Base-by-base conservation (phyloP, 2,113 vertebrate genomes). In the Oncorhynchus nerka region DNA sequence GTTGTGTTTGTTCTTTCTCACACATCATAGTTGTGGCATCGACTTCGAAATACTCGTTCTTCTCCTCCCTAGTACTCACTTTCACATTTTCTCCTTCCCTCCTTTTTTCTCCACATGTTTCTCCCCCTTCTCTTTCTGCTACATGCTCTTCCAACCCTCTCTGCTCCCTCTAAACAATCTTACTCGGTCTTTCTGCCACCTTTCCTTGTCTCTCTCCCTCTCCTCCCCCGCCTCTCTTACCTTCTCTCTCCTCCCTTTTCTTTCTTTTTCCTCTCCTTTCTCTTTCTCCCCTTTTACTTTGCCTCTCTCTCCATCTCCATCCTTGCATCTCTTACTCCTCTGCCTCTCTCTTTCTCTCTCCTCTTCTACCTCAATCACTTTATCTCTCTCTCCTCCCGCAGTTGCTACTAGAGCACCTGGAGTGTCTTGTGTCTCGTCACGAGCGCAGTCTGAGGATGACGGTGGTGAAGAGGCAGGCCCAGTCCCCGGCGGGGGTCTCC, bases 371-470 rank as follows among this genome's bases (percentile, higher is more conserved):
- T 13, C 24, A 32, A 16, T 20, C 2, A 34, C 32, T 34, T 34
- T 34, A 34, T 34, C 32, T 5, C 32, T 15, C 22, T 39, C 1
- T 65, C 55, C 28, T 66, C 55, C 19, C 68, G 16, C 32, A 98
- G 96, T 86, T 98, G 84, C 87, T 97, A 78, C 87, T 97, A 81
- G 97, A 97, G 86, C 96, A 97, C 80, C 92, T 97, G 86, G 96
- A 98, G 90, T 97, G 96, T 87, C 89, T 97, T 81, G 96, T 98
- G 81, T 98, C 97, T 30, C 95, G 97, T 70, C 97, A 98, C 1
- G 97, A 98, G 88, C 93, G 97, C 30, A 96, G 95, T 67, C 90
- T 98, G 81, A 93, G 97, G 84, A 98, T 98, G 97, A 98, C 97
- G 0, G 97, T 98, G 90, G 97, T 98, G 76, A 98, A 98, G 86